Conservation (phyloP, 2,113 vertebrate species). For the Onychostruthus taczanowskii region DNA sequence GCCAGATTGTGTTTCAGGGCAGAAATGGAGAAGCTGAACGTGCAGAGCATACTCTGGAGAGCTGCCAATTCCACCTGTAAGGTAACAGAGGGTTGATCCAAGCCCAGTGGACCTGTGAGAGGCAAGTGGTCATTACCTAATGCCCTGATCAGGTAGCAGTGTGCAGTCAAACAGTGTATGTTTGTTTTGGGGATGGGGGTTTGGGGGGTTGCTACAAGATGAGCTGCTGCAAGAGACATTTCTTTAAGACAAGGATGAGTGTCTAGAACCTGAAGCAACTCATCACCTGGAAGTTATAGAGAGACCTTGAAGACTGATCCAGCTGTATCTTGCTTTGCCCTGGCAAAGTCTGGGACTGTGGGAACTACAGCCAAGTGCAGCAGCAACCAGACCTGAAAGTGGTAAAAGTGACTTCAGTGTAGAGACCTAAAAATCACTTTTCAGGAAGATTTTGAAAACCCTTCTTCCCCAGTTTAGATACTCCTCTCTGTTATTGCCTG, state of each 20-base stretch:
- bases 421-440: background rate
- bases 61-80: background rate
- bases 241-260: background rate
- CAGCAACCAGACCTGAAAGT: background rate
- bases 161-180: background rate
- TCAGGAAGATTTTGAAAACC: background rate
- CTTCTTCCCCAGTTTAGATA: background rate
- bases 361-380: background rate
- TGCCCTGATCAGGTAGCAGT: background rate
- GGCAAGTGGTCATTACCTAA: background rate
- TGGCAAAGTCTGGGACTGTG: rapidly evolving
- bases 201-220: background rate
- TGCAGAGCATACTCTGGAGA: background rate
- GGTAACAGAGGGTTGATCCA: background rate
- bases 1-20: background rate
- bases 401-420: background rate
- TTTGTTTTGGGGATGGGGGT: background rate
- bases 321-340: background rate
- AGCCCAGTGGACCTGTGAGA: background rate
- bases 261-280: background rate
- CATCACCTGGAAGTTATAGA: background rate
- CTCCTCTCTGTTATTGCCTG: background rate
- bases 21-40: background rate
- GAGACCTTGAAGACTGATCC: background rate
- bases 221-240: background rate